Evolutionary conservation across 1,140 invertebrate species (phyloP).

Genomic region (Riptortus pedestris): DNA sequence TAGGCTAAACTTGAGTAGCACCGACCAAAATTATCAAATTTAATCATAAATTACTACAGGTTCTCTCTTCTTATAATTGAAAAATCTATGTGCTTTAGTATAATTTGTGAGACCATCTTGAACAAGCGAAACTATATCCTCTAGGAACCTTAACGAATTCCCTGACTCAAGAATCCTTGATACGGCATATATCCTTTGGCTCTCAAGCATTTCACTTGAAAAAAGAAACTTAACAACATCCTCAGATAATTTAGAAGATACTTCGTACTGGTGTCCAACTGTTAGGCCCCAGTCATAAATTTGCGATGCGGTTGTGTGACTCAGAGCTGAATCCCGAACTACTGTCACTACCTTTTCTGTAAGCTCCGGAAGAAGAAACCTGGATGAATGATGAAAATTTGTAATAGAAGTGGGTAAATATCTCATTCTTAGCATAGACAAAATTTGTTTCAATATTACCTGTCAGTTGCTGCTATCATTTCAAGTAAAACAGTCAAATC

Average conservation of each 20-base stretch:
- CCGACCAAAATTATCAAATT: neutral
- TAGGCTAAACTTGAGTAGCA: too few species aligned
- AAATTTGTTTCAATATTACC: slow-evolving; percentile 28
- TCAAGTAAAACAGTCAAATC: slow-evolving; percentile 49
- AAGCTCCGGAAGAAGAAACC: slow-evolving; percentile 48
- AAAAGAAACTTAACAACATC: slow-evolving; percentile 39
- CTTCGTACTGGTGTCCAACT: slow-evolving; percentile 32
- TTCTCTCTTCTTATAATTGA: neutral
- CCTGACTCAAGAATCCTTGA: slow-evolving; percentile 33
- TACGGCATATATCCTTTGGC: slow-evolving; percentile 36
- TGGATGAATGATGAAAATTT: neutral
- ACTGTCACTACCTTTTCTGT: slow-evolving; percentile 41
- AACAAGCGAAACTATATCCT: too few species aligned
- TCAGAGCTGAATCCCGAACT: slow-evolving; percentile 36
- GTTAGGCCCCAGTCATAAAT: slow-evolving; percentile 39
- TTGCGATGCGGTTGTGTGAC: slow-evolving; percentile 36
- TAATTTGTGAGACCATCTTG: too few species aligned
- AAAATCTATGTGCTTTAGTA: neutral
- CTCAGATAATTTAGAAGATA: slow-evolving; percentile 32
- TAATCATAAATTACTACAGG: neutral
- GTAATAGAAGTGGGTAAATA: neutral
- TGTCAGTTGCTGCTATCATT: slow-evolving; percentile 50
- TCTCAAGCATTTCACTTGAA: slow-evolving; percentile 34
- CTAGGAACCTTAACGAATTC: neutral
- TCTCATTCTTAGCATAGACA: neutral